A percentile compares a stretch with the other conserved stretches of the same genome.
phyloP scores from a whole-genome alignment of 2,797 vertebrate species.

The Malurus splendens region DNA sequence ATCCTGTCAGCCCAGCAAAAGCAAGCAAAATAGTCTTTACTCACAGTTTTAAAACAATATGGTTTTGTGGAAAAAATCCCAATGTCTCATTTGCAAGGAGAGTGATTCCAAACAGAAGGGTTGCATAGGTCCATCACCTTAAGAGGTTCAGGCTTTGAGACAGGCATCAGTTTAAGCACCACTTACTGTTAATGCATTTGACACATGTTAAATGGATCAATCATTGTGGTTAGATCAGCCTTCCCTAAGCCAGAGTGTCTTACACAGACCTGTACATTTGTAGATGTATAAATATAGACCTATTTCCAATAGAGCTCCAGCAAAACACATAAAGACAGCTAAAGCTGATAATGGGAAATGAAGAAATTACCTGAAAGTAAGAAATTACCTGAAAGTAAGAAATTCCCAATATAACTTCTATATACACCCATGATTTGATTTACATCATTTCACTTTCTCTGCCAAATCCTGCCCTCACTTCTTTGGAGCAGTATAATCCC shows the following conservation, averaged over 20 bases:
- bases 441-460: not conserved
- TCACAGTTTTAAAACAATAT: not conserved
- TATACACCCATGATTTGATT: not conserved
- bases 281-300: not conserved
- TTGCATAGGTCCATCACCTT: not conserved
- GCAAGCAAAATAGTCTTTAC: not conserved
- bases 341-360: not conserved
- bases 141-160: not conserved
- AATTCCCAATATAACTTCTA: not conserved
- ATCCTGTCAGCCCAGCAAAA: not conserved
- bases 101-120: not conserved
- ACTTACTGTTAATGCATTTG: not conserved
- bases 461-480: not conserved
- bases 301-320: not conserved
- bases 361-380: not conserved
- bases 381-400: not conserved
- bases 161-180: not conserved
- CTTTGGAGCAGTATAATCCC: not conserved
- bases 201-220: not conserved
- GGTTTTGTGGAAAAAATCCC: not conserved
- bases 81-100: not conserved
- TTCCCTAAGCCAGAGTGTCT: not conserved
- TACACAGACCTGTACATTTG: not conserved
- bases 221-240: not conserved
- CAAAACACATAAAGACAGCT: not conserved